Evolutionary conservation across 2,113 vertebrate species (phyloP), one percentile per base, ranked within the genome.

Genomic region (Eupsittula cactorum): DNA sequence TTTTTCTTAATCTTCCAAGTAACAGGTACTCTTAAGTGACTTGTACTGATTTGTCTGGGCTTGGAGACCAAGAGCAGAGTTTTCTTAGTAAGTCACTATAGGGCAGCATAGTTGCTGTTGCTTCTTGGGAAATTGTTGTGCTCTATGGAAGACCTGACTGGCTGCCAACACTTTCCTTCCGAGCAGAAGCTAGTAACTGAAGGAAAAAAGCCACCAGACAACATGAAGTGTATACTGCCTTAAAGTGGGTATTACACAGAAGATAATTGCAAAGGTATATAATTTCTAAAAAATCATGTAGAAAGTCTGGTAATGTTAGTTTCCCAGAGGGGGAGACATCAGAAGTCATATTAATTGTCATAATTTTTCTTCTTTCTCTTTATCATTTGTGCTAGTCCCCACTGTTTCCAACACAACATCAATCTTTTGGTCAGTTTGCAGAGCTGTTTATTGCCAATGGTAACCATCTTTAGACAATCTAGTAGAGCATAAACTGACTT

Each of bases 291-390:
- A 63, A 69, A 75, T 44, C 13, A 50, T 29, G 14, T 69, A 53
- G 14, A 59, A 92, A 69, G 9, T 44, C 11, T 80, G 71, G 71
- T 90, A 76, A 73, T 59, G 41, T 79, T 97, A 84, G 91, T 96
- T 96, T 95, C 88, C 86, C 93, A 75, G 39, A 88, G 62, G 92
- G 31, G 4, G 79, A 70, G 63, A 35, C 47, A 90, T 94, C 62
- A 88, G 53, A 84, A 86, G 88, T 81, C 41, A 68, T 74, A 95
- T 80, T 94, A 96, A 97, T 96, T 95, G 69, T 59, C n/a, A 35
- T 76, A 73, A 29, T 86, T 91, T 79, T 95, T 90, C 47, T 90
- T 81, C 31, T 83, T 95, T 88, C 31, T 88, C 37, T 82, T 92
- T 44, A 64, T n/a, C 9, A 20, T 82, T 93, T 86, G 19, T 88